A percentile compares a stretch with the other conserved stretches of the same genome.
phyloP scores from a whole-genome alignment of 2,113 vertebrate genomes.

The Zosterops hypoxanthus region DNA sequence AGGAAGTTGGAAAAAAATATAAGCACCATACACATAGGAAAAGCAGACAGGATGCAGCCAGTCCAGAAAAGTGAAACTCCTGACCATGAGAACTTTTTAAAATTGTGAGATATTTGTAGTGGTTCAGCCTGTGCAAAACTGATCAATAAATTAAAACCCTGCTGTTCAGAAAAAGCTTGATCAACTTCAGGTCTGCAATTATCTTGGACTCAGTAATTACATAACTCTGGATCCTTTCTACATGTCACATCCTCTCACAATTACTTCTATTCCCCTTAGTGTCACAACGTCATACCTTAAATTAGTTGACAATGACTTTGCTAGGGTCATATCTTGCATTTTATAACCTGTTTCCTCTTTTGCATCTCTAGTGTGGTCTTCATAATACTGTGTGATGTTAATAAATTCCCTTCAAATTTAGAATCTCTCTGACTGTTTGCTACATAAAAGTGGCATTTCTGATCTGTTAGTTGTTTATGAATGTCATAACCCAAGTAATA shows the following conservation, averaged over 20 bases:
- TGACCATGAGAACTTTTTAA: background rate
- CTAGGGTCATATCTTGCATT: background rate
- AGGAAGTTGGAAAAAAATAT: background rate
- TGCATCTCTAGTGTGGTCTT: background rate
- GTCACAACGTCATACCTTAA: background rate
- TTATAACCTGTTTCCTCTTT: background rate
- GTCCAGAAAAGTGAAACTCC: background rate
- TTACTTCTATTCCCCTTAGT: background rate
- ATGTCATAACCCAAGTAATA: background rate
- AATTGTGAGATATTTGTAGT: background rate
- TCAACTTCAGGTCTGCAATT: background rate
- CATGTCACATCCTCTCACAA: rapidly evolving
- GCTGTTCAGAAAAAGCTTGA: background rate
- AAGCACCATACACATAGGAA: background rate
- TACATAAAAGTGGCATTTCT: background rate
- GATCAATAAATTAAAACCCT: background rate
- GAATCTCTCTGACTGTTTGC: background rate
- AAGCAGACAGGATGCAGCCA: background rate
- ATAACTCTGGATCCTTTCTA: background rate
- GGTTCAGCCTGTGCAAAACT: background rate
- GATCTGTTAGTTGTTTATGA: background rate
- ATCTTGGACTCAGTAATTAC: background rate
- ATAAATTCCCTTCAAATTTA: background rate
- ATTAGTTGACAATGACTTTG: background rate
- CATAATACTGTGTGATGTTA: background rate